These are phyloP conservation scores for Diabrotica virgifera DNA, from an alignment of 1,140 invertebrate species.

Conservation along the genomic window DNA sequence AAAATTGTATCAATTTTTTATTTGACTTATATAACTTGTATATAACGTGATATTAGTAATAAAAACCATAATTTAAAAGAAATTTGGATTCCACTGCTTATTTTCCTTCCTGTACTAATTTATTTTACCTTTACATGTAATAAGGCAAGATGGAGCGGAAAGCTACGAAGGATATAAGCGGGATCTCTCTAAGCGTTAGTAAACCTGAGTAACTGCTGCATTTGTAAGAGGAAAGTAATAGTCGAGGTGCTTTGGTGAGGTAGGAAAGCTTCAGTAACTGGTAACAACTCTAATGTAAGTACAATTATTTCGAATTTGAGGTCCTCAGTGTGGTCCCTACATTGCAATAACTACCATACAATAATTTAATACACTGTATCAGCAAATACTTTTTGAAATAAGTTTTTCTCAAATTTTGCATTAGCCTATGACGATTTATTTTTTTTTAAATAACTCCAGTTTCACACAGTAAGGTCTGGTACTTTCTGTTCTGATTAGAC, in stretches of 20 bases:
- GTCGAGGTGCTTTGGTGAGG: not conserved
- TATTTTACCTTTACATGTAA: conserved; percentile 38
- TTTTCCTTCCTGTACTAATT: conserved; percentile 32
- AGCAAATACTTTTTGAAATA: no score
- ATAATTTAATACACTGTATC: no score
- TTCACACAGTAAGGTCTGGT: no score
- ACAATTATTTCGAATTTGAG: conserved; percentile 21
- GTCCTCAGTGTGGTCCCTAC: conserved; percentile 6
- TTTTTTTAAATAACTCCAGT: no score
- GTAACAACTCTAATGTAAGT: conserved; percentile 13
- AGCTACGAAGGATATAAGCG: not conserved
- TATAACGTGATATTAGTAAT: conserved; percentile 33
- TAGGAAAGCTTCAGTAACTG: not conserved
- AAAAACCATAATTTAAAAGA: conserved; percentile 16
- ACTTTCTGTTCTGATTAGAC: no score
- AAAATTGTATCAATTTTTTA: conserved; percentile 33
- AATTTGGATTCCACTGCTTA: conserved; percentile 17
- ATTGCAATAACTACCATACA: not conserved
- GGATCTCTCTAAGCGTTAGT: not conserved
- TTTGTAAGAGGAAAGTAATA: not conserved
- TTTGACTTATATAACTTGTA: conserved; percentile 23
- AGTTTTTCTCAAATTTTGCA: no score
- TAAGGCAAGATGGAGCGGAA: conserved; percentile 17
- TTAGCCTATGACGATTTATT: no score
- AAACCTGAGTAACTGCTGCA: conserved; percentile 9